phyloP scores from a whole-genome alignment of 2,113 vertebrate species.

The Passer montanus region DNA sequence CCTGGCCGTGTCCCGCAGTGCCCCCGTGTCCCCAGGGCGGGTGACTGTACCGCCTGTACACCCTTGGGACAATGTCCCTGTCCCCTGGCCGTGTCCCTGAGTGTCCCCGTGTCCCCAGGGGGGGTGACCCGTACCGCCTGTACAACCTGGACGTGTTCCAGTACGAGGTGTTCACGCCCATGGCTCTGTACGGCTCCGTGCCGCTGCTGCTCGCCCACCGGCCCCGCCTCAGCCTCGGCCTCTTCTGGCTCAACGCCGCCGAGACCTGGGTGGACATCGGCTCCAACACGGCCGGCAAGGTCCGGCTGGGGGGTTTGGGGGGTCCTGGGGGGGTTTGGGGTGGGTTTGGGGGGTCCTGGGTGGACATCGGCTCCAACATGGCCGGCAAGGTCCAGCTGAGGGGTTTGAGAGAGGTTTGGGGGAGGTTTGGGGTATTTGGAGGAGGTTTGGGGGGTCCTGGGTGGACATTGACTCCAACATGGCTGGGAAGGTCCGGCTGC shows the following conservation, averaged over 20 bases:
- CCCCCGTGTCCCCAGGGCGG: too few relatives aligned
- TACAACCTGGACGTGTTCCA: slow-evolving; percentile 91
- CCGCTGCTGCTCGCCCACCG: slow-evolving; percentile 89
- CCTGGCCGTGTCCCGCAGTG: too few relatives aligned
- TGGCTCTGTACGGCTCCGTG: slow-evolving; percentile 91
- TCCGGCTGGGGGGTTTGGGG: too few relatives aligned
- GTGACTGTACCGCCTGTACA: too few relatives aligned
- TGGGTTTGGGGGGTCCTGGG: slow-evolving; percentile 31
- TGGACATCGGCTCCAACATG: too few relatives aligned
- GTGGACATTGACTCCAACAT: too few relatives aligned
- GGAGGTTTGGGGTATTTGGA: too few relatives aligned
- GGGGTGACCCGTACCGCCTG: neutral
- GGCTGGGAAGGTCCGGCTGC: too few relatives aligned
- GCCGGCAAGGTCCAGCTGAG: too few relatives aligned
- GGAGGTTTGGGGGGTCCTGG: too few relatives aligned
- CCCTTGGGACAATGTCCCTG: neutral
- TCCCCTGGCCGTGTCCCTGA: neutral
- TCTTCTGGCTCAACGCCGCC: slow-evolving; percentile 75
- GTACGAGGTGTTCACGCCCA: slow-evolving; percentile 89
- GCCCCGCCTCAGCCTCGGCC: slow-evolving; percentile 80
- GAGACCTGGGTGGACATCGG: neutral
- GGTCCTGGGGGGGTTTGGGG: too few relatives aligned
- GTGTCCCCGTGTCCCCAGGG: neutral
- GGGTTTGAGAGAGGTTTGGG: too few relatives aligned
- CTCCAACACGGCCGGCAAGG: neutral